Evolutionary conservation across 2,797 vertebrate genomes (phyloP).

Genomic region (Triplophysa bombifrons): DNA sequence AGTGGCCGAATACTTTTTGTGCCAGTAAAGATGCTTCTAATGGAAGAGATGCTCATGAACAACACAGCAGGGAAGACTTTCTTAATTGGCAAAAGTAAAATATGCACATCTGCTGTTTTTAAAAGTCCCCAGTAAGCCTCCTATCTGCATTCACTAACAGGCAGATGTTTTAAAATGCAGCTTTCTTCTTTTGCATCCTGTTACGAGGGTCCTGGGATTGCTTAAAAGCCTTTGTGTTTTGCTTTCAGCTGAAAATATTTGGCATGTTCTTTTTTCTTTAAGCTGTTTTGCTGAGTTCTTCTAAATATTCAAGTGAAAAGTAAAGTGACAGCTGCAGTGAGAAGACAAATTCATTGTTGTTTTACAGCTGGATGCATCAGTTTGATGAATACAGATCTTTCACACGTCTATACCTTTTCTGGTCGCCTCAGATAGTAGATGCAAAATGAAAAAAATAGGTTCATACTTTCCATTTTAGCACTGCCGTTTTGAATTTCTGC

Average conservation of each 20-base stretch:
- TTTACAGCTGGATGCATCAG: conserved; percentile 3
- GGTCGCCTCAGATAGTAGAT: not conserved
- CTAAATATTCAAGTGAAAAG: not conserved
- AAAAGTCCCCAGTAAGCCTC: not conserved
- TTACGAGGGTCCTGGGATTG: not conserved
- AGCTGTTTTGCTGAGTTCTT: conserved; percentile 2
- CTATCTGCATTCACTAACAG: not conserved
- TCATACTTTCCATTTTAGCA: not conserved
- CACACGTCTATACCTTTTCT: not conserved
- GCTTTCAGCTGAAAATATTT: not conserved
- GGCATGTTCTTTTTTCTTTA: not conserved
- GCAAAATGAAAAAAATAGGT: not conserved
- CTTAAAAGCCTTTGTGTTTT: not conserved
- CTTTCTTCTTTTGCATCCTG: not conserved
- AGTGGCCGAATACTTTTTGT: not conserved
- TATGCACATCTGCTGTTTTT: conserved; percentile 6
- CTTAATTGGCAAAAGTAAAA: conserved; percentile 16
- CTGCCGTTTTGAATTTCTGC: not conserved
- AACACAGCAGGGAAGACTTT: conserved; percentile 2
- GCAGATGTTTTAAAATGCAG: conserved; percentile 2
- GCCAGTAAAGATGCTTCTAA: conserved; percentile 3
- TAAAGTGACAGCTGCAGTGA: conserved; percentile 19
- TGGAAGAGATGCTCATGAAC: not conserved
- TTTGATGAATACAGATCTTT: not conserved
- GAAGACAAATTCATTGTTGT: not conserved